Evolutionary conservation across 1,140 invertebrate genomes (phyloP).

Genomic region (Drusus annulatus): DNA sequence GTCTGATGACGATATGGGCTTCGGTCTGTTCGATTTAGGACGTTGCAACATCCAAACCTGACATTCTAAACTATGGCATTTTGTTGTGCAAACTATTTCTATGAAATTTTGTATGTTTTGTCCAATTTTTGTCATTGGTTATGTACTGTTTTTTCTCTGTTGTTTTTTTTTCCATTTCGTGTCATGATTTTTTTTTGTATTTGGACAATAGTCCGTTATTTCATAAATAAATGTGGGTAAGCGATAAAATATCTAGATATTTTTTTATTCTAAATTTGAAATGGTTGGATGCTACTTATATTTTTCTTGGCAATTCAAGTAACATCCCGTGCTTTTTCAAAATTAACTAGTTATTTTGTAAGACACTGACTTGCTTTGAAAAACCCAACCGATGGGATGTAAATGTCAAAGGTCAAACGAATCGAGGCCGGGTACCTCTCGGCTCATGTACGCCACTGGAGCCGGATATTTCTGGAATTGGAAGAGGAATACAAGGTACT

Average conservation of each 20-base stretch:
- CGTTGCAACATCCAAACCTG: slow-evolving; percentile 71
- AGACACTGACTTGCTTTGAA: neutral
- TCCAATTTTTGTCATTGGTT: too few species aligned
- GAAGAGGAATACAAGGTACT: neutral
- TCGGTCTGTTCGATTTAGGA: slow-evolving; percentile 89
- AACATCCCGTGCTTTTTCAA: too few species aligned
- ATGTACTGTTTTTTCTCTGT: too few species aligned
- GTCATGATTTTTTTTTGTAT: too few species aligned
- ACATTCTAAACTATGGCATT: slow-evolving; percentile 40
- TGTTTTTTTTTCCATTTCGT: too few species aligned
- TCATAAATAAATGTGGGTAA: too few species aligned
- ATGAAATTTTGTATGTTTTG: slow-evolving; percentile 56
- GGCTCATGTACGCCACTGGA: neutral
- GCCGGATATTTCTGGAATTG: slow-evolving; percentile 5
- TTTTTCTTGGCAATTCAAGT: too few species aligned
- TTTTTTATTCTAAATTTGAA: too few species aligned
- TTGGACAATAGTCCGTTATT: too few species aligned
- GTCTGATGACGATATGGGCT: slow-evolving; percentile 89
- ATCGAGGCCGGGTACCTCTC: neutral
- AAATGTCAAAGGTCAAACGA: slow-evolving; percentile 32
- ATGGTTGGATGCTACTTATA: too few species aligned
- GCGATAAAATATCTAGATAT: too few species aligned
- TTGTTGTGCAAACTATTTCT: slow-evolving; percentile 54
- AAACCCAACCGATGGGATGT: neutral
- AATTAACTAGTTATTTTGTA: too few species aligned